Percentiles rank a stretch among this genome's conserved stretches.
phyloP scores from a whole-genome alignment of 2,797 vertebrate species.

The Cuniculus paca region DNA sequence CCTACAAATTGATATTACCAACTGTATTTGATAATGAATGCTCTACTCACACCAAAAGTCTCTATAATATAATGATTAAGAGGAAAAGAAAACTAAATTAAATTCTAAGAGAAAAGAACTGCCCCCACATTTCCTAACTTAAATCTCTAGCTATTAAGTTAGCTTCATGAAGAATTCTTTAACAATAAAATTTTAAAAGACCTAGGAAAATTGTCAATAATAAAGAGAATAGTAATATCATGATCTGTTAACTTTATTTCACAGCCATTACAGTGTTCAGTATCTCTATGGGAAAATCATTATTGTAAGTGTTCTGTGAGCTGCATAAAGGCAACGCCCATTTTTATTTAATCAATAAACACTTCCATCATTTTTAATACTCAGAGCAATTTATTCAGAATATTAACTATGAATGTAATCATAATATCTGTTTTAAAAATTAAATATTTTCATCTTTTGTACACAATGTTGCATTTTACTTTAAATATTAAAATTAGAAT shows the following conservation, averaged over 20 bases:
- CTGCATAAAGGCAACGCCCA: not conserved
- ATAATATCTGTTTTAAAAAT: slow-evolving; percentile 13
- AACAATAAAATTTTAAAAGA: slow-evolving; percentile 49
- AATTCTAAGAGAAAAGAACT: not conserved
- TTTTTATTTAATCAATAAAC: slow-evolving; percentile 72
- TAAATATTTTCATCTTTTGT: slow-evolving; percentile 34
- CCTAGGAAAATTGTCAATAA: slow-evolving; percentile 55
- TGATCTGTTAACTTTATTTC: slow-evolving; percentile 72
- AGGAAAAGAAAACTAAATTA: slow-evolving; percentile 9
- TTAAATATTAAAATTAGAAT: slow-evolving; percentile 53
- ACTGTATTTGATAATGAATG: not conserved
- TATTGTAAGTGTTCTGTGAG: slow-evolving; percentile 3
- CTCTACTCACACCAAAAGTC: not conserved
- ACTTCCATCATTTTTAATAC: slow-evolving; percentile 31
- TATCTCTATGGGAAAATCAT: not conserved
- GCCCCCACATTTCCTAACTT: slow-evolving; percentile 1
- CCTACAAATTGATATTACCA: not conserved
- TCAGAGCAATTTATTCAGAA: slow-evolving; percentile 15
- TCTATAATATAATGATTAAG: not conserved
- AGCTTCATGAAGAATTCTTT: not conserved
- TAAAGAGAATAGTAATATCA: slow-evolving; percentile 61
- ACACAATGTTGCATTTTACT: slow-evolving; percentile 18
- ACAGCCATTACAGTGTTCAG: slow-evolving; percentile 12
- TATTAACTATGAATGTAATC: slow-evolving; percentile 27
- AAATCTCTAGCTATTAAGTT: slow-evolving; percentile 42